phyloP scores from a whole-genome alignment of 2,888 invertebrate genomes.

The Apocheima hispidaria region DNA sequence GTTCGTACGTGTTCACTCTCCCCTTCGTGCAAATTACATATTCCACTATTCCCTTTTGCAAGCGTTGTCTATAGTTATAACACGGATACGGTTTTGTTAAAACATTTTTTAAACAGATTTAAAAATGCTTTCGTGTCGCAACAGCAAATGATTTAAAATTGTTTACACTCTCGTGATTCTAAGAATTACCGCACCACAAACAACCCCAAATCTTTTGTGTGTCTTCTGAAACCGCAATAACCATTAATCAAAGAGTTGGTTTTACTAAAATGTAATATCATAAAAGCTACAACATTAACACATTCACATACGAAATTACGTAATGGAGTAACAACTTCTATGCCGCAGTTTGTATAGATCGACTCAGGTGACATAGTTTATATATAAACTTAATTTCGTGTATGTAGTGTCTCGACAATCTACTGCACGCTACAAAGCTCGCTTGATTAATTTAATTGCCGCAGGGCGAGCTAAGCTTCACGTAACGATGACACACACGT shows the following conservation, averaged over 20 bases:
- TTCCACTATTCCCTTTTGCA: constrained; percentile 40
- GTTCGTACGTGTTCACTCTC: constrained; percentile 49
- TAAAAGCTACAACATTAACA: constrained; percentile 21
- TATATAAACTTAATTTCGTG: constrained; percentile 44
- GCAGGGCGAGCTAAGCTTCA: constrained; percentile 44
- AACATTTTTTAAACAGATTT: not conserved
- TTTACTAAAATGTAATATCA: constrained; percentile 27
- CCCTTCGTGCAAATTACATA: constrained; percentile 46
- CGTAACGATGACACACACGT: constrained; percentile 45
- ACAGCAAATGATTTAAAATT: constrained; percentile 16
- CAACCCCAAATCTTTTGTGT: constrained; percentile 27
- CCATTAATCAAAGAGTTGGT: constrained; percentile 29
- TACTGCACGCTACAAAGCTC: constrained; percentile 52
- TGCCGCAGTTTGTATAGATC: constrained; percentile 30
- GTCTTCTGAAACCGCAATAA: constrained; percentile 24
- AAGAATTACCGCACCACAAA: constrained; percentile 12
- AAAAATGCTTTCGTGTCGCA: not conserved
- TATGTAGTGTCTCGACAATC: constrained; percentile 50
- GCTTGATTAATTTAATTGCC: constrained; percentile 59
- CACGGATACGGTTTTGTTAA: too few species aligned
- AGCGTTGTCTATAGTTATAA: too few species aligned
- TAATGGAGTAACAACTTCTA: constrained; percentile 35
- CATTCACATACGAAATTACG: constrained; percentile 22
- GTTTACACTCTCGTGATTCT: constrained; percentile 12
- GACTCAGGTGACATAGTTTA: constrained; percentile 41